These are phyloP conservation scores for Petaurus breviceps DNA, from an alignment of 2,113 vertebrate genomes.

Conservation along the genomic window DNA sequence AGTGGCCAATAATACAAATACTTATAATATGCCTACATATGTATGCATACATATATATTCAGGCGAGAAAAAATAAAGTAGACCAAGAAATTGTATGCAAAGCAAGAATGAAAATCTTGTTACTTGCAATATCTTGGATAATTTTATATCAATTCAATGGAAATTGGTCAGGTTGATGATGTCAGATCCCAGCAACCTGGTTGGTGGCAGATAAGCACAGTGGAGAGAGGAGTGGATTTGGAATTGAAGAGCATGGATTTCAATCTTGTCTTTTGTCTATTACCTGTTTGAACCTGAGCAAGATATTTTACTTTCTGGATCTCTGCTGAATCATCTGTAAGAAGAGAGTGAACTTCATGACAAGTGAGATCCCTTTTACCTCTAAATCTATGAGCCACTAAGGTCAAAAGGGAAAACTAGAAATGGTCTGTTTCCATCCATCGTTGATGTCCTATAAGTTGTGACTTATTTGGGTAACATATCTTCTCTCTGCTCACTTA, in stretches of 20 bases:
- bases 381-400: neutral
- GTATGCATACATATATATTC: neutral
- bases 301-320: neutral
- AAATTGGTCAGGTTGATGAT: neutral
- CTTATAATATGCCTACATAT: neutral
- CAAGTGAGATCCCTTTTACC: neutral
- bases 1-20: neutral
- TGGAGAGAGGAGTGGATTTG: neutral
- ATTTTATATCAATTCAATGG: neutral
- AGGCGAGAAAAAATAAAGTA: neutral
- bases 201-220: neutral
- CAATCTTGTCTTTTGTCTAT: neutral
- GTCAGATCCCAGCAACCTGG: neutral
- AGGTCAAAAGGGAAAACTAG: neutral
- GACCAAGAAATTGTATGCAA: neutral
- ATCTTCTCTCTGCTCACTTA: constrained; percentile 80
- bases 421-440: rapidly evolving
- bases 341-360: neutral
- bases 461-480: constrained; percentile 55
- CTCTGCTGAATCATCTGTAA: neutral
- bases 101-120: neutral
- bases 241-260: neutral
- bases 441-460: neutral
- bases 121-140: neutral
- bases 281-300: neutral